Evolutionary conservation across 35 echinoderm and acorn worm species (phyloP), one percentile per base, ranked within the genome.

Genomic region (Nesometra sesokonis): DNA sequence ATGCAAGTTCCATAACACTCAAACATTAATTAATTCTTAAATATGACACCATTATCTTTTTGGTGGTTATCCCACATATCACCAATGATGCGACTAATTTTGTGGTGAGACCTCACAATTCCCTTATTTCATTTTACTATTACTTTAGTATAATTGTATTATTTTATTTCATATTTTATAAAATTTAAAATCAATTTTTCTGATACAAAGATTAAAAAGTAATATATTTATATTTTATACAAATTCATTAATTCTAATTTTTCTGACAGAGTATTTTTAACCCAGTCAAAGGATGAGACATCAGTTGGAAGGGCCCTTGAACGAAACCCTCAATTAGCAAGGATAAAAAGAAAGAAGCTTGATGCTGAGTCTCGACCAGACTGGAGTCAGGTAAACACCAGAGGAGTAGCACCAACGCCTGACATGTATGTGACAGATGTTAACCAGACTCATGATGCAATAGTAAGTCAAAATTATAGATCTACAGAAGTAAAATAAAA

Each of bases 381-480:
- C 0, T 97, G 94, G 94, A 89, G 84, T 21, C 43, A 88, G 32
- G 82, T 82, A 0, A 85, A 89, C 19, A 89, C 91, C 17, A 39
- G 86, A 29, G 89, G 88, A 17, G 91, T 90, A 29, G 76, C 81
- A 21, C 94, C 91, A 35, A 91, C 91, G 21, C 89, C 94, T 19
- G 94, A 97, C 47, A 43, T 97, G 77, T 91, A 87, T 52, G 94
- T 97, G 17, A 97, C 94, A 36, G 88, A 97, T 32, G 84, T 97
- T 77, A 97, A 97, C 43, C 94, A 97, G 77, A 97, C 91, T 36
- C 91, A 97, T 87, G 94, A 97, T 87, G 90, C 85, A 85, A 80
- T 97, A 81, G 94, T 97, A 91, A 85, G 91, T 91, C 38, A 43
- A 43, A n/a, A n/a, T n/a, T n/a, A n/a, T n/a, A n/a, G n/a, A n/a